Evolutionary conservation across 2,888 invertebrate genomes (phyloP).

Genomic region (Aporophyla lueneburgensis): DNA sequence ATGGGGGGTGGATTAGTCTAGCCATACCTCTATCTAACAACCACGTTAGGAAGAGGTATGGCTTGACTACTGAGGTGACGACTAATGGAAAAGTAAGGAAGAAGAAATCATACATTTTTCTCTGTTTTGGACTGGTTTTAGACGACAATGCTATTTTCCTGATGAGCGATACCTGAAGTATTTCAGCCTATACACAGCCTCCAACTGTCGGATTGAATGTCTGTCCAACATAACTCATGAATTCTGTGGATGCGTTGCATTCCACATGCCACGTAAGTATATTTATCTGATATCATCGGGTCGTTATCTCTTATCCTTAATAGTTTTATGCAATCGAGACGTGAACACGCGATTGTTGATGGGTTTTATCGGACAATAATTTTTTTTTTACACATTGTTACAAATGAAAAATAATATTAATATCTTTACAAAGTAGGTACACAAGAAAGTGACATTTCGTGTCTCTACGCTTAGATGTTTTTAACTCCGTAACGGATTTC

Average conservation of each 20-base stretch:
- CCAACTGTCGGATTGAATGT: slow-evolving; percentile 78
- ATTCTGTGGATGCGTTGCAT: slow-evolving; percentile 73
- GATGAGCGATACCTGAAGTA: slow-evolving; percentile 71
- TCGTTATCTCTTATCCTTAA: neutral
- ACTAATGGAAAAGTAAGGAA: neutral
- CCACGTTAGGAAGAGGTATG: no score
- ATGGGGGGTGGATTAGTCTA: no score
- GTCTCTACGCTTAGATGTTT: no score
- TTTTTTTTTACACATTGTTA: neutral
- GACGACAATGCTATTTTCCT: slow-evolving; percentile 78
- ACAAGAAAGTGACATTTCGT: no score
- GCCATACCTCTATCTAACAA: no score
- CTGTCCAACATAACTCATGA: slow-evolving; percentile 71
- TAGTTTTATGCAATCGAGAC: no score
- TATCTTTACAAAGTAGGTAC: no score
- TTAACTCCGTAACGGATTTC: no score
- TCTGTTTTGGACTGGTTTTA: slow-evolving; percentile 61
- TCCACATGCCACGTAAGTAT: slow-evolving; percentile 79
- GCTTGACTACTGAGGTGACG: no score
- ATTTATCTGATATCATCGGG: neutral
- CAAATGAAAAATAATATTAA: neutral
- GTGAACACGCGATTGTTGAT: neutral
- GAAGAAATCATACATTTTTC: no score
- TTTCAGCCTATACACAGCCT: slow-evolving; percentile 75
- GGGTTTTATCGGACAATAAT: neutral